phyloP scores from a whole-genome alignment of 2,113 vertebrate genomes.

The Cheirogaleus medius region DNA sequence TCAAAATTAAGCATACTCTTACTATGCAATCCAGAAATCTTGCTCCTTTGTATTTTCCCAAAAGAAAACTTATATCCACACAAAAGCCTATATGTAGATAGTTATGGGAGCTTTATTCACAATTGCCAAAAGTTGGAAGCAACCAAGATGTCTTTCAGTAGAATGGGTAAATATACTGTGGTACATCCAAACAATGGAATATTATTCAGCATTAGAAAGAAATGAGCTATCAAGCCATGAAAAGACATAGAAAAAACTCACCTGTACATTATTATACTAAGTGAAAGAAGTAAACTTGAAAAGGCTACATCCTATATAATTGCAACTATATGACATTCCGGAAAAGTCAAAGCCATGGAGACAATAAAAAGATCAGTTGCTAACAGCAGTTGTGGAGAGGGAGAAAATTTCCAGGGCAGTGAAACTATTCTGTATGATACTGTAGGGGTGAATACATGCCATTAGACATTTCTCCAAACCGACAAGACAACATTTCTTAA shows the following conservation, averaged over 20 bases:
- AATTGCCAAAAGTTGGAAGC: not conserved
- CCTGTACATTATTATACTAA: not conserved
- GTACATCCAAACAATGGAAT: not conserved
- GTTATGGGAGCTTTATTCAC: not conserved
- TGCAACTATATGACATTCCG: not conserved
- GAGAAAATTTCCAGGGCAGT: not conserved
- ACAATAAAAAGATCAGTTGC: not conserved
- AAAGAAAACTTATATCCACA: not conserved
- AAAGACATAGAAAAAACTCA: not conserved
- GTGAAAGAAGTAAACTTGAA: not conserved
- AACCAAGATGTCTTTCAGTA: not conserved
- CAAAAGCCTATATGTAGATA: not conserved
- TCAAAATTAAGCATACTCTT: not conserved
- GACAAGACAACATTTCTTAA: not conserved
- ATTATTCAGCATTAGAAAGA: not conserved
- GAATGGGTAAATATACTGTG: not conserved
- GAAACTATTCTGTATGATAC: too few relatives aligned
- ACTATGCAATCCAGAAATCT: not conserved
- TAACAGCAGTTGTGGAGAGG: not conserved
- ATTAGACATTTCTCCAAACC: not conserved
- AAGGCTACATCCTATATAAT: not conserved
- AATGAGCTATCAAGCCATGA: not conserved
- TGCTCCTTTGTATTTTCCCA: not conserved
- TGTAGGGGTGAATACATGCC: too few relatives aligned
- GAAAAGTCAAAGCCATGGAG: not conserved